Conservation (phyloP, 64 coral and sea anemone species). For the Actinia tenebrosa region DNA sequence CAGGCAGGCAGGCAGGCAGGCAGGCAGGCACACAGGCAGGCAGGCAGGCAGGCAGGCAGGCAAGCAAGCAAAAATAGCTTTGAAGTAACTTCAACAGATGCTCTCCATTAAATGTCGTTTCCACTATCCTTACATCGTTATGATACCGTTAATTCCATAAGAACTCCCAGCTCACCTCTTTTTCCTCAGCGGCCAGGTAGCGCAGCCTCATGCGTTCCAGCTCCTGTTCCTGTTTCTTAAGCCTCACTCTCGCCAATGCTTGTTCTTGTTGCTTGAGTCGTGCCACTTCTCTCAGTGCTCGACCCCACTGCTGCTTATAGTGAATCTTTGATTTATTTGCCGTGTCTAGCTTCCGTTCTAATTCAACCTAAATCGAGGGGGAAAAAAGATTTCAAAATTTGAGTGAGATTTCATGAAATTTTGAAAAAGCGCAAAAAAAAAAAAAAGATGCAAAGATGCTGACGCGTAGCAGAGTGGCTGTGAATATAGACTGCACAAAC, state of each 20-base stretch:
- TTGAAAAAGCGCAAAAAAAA: too few relatives aligned
- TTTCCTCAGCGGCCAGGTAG: conserved; percentile 91
- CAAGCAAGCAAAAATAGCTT: background rate
- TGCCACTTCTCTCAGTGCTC: conserved; percentile 79
- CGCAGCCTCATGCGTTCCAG: conserved; percentile 91
- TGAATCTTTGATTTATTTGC: conserved; percentile 95
- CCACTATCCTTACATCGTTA: too few relatives aligned
- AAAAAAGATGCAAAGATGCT: too few relatives aligned
- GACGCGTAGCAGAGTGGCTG: too few relatives aligned
- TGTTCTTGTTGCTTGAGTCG: conserved; percentile 94
- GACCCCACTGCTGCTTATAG: conserved; percentile 97
- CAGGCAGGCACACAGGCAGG: too few relatives aligned
- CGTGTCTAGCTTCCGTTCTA: conserved; percentile 88
- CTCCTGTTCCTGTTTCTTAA: conserved; percentile 92
- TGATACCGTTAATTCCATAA: background rate
- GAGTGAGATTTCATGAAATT: too few relatives aligned
- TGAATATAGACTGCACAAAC: too few relatives aligned
- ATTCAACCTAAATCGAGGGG: conserved; percentile 39
- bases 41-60: background rate
- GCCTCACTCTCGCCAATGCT: conserved; percentile 66
- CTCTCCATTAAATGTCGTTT: too few relatives aligned
- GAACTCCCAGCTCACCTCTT: conserved; percentile 54
- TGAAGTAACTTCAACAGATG: too few relatives aligned
- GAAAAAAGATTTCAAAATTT: too few relatives aligned
- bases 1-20: background rate